These are phyloP conservation scores for Caenorhabditis sp. DNA, from an alignment of 2,888 invertebrate genomes.

Conservation along the genomic window DNA sequence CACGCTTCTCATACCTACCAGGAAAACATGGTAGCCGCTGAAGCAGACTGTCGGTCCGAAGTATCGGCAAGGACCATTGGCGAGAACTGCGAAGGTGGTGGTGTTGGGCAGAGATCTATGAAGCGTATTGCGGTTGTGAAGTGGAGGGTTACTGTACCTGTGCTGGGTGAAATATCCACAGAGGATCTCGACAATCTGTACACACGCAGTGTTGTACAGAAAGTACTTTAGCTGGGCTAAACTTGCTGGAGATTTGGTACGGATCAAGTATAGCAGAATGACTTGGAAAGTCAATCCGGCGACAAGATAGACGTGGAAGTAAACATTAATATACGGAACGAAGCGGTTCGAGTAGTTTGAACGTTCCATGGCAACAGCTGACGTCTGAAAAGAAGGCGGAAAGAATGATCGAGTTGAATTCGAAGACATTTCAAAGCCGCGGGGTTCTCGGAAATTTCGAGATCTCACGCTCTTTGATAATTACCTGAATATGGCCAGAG, in stretches of 20 bases:
- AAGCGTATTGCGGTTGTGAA: not conserved
- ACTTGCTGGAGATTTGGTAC: constrained; percentile 50
- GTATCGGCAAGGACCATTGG: constrained; percentile 52
- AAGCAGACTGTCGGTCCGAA: constrained; percentile 51
- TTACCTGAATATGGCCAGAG: constrained; percentile 9
- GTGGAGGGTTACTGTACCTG: constrained; percentile 19
- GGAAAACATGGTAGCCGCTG: constrained; percentile 51
- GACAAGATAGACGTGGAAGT: constrained; percentile 47
- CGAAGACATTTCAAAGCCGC: not conserved
- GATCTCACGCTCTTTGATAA: constrained; percentile 48
- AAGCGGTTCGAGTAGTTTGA: constrained; percentile 53
- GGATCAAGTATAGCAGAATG: constrained; percentile 53
- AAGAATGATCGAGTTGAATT: not conserved
- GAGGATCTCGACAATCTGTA: constrained; percentile 41
- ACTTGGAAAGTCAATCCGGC: constrained; percentile 53
- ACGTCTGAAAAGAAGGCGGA: too few relatives aligned
- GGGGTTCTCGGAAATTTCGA: not conserved
- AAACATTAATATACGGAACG: constrained; percentile 43
- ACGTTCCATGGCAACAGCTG: constrained; percentile 16
- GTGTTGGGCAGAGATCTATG: constrained; percentile 53
- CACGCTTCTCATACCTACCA: constrained; percentile 14
- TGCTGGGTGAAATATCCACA: constrained; percentile 55
- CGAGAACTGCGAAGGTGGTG: constrained; percentile 52
- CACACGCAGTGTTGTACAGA: constrained; percentile 44
- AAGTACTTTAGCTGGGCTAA: constrained; percentile 54